Evolutionary conservation across 2,797 vertebrate species (phyloP).

Genomic region (Poeciliopsis turneri): DNA sequence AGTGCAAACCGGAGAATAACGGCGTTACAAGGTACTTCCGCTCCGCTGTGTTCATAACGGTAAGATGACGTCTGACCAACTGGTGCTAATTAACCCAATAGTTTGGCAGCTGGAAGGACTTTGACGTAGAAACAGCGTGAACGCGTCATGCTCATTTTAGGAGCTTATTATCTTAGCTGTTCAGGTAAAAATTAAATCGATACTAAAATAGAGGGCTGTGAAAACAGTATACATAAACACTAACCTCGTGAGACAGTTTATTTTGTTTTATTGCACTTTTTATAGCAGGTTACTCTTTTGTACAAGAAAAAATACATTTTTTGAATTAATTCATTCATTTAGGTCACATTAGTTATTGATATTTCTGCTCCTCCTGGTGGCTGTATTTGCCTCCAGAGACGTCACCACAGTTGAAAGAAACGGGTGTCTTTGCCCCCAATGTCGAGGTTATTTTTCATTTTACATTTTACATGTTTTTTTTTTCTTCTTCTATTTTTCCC

Average conservation of each 20-base stretch:
- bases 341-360: not conserved
- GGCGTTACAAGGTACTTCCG: conserved; percentile 36
- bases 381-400: not conserved
- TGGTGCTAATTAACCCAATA: not conserved
- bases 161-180: not conserved
- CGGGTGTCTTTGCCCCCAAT: not conserved
- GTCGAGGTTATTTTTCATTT: not conserved
- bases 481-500: not conserved
- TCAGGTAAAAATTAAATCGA: not conserved
- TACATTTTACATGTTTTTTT: not conserved
- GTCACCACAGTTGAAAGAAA: not conserved
- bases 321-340: not conserved
- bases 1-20: conserved; percentile 34
- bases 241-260: not conserved
- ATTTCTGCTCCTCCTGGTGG: not conserved
- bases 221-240: not conserved
- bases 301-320: not conserved
- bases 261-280: not conserved
- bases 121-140: not conserved
- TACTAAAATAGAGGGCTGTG: not conserved
- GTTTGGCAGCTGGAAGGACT: not conserved
- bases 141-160: not conserved
- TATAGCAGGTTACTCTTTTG: not conserved
- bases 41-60: conserved; percentile 19
- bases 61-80: not conserved